A percentile compares a stretch with the other conserved stretches of the same genome.
These are phyloP conservation scores for Fragum sueziense DNA, from an alignment of 2,888 invertebrate species.

Conservation along the genomic window DNA sequence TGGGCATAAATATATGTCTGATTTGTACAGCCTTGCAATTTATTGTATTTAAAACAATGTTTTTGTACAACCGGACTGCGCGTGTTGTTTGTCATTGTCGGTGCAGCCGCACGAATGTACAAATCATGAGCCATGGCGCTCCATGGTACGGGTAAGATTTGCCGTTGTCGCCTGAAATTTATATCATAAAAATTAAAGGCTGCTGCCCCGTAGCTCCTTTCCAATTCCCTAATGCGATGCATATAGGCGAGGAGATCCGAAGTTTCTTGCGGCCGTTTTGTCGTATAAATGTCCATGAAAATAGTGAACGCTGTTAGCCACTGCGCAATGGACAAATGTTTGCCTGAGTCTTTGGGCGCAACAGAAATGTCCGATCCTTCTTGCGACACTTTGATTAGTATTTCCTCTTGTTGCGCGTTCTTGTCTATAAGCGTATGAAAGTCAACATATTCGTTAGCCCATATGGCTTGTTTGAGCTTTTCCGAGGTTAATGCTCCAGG, in stretches of 20 bases:
- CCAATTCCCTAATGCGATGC: conserved; percentile 11
- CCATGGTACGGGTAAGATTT: neutral
- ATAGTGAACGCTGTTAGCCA: conserved; percentile 24
- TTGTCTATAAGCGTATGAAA: conserved; percentile 3
- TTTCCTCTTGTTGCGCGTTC: neutral
- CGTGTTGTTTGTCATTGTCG: neutral
- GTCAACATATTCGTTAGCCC: conserved; percentile 30
- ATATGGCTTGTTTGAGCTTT: conserved; percentile 17
- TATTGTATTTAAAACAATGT: conserved; percentile 24
- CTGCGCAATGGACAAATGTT: neutral
- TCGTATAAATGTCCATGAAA: conserved; percentile 27
- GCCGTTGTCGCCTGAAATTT: conserved; percentile 3
- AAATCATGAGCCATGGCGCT: neutral
- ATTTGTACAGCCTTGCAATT: conserved; percentile 18
- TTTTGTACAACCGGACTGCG: too few relatives aligned
- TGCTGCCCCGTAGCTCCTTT: too few relatives aligned
- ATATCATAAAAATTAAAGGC: too few relatives aligned
- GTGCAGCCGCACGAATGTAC: neutral
- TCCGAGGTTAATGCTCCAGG: neutral
- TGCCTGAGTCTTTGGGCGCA: neutral
- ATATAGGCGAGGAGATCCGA: conserved; percentile 19
- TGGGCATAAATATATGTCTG: conserved; percentile 5
- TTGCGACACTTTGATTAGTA: too few relatives aligned
- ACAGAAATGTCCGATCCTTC: too few relatives aligned
- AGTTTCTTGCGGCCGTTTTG: neutral